These are phyloP conservation scores for Apteryx mantelli DNA, from an alignment of 2,113 vertebrate genomes.

Conservation along the genomic window DNA sequence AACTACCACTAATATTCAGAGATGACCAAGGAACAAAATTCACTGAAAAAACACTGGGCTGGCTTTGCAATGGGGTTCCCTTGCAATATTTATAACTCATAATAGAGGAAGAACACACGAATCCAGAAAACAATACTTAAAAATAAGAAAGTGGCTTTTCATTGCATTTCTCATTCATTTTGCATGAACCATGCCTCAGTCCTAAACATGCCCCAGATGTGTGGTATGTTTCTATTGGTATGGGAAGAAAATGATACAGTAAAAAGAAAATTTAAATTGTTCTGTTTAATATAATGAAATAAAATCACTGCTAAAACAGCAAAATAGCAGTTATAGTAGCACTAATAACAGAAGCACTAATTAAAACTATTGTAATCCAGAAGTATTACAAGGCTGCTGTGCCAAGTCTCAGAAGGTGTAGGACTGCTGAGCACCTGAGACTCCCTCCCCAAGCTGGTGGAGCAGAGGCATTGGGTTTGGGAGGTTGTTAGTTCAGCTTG, in stretches of 20 bases:
- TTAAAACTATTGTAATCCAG: neutral
- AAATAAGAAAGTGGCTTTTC: neutral
- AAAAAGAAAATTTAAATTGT: neutral
- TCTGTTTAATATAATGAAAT: neutral
- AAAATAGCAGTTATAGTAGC: neutral
- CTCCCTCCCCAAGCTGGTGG: neutral
- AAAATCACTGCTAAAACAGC: constrained; percentile 15
- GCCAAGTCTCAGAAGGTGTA: neutral
- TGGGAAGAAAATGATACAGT: neutral
- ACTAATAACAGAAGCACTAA: neutral
- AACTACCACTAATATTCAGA: neutral
- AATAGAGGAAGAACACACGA: neutral
- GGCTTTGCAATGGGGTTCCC: neutral
- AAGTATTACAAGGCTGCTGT: neutral
- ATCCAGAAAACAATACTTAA: neutral
- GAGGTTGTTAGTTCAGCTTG: neutral
- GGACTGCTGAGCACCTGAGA: neutral
- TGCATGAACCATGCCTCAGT: neutral
- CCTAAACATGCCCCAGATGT: neutral
- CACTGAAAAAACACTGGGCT: neutral
- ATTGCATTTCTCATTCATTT: neutral
- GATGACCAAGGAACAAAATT: neutral
- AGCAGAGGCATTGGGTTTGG: neutral
- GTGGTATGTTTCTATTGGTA: neutral
- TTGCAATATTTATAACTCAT: neutral